Percentiles rank a stretch among this genome's conserved stretches.
phyloP scores from a whole-genome alignment of 35 echinoderm and acorn worm genomes.

The Strongylocentrotus purpuratus region DNA sequence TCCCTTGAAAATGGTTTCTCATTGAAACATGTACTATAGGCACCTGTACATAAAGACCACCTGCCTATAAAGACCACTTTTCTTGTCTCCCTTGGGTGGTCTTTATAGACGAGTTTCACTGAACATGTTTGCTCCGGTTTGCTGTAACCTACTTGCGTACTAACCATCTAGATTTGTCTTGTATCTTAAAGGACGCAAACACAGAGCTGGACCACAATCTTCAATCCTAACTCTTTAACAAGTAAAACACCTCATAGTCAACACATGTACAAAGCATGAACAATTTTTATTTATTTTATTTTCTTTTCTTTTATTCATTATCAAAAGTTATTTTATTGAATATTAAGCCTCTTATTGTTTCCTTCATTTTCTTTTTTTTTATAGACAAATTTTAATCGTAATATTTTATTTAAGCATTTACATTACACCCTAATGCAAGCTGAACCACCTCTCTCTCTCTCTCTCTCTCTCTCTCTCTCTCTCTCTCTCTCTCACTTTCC shows the following conservation, averaged over 20 bases:
- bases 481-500: too few relatives aligned
- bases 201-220: constrained; percentile 36
- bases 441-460: background rate
- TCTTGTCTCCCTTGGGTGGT: too few relatives aligned
- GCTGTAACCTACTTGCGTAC: background rate
- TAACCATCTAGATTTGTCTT: constrained; percentile 4
- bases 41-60: too few relatives aligned
- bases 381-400: background rate
- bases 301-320: background rate
- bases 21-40: too few relatives aligned
- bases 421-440: background rate
- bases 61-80: too few relatives aligned
- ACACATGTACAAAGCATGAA: background rate
- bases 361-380: background rate
- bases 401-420: background rate
- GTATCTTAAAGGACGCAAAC: constrained; percentile 41
- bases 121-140: too few relatives aligned
- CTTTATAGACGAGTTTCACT: background rate
- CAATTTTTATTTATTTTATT: background rate
- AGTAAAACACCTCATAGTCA: background rate
- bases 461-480: background rate
- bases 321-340: background rate
- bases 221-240: constrained; percentile 41
- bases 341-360: background rate
- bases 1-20: too few relatives aligned